Evolutionary conservation across 2,113 vertebrate species (phyloP).

Genomic region (Pelvicachromis taeniatus): DNA sequence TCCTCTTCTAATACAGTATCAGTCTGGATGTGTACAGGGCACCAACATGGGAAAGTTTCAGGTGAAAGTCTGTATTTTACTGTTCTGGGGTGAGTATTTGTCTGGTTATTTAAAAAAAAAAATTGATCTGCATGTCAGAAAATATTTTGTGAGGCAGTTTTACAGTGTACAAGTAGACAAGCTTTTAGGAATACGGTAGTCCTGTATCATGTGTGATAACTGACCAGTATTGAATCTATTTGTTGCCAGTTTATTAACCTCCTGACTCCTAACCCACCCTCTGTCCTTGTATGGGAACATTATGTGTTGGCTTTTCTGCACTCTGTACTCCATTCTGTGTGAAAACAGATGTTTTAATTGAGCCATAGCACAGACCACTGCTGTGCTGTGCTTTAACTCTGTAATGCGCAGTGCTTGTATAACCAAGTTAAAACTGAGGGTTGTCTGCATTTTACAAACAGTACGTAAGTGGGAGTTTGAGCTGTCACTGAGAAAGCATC

Average conservation of each 20-base stretch:
- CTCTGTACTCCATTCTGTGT: not conserved
- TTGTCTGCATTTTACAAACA: not conserved
- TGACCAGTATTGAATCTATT: not conserved
- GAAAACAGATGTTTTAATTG: not conserved
- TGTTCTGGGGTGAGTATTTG: constrained; percentile 21
- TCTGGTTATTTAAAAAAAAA: no score
- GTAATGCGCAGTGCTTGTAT: not conserved
- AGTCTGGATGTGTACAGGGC: not conserved
- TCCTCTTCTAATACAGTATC: not conserved
- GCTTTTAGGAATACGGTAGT: not conserved
- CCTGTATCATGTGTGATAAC: no score
- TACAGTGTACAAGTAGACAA: not conserved
- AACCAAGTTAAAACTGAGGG: not conserved
- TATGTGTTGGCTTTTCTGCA: not conserved
- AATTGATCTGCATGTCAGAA: not conserved
- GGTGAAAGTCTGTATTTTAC: not conserved
- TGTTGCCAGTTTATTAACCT: not conserved
- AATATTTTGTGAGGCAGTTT: not conserved
- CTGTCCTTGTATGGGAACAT: not conserved
- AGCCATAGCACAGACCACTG: not conserved
- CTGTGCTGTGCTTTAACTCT: not conserved
- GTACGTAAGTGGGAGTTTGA: no score
- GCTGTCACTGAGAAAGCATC: no score
- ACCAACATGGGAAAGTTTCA: not conserved
- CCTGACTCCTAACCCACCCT: not conserved